Evolutionary conservation across 1,140 invertebrate species (phyloP).

Genomic region (Palaemon carinicauda): DNA sequence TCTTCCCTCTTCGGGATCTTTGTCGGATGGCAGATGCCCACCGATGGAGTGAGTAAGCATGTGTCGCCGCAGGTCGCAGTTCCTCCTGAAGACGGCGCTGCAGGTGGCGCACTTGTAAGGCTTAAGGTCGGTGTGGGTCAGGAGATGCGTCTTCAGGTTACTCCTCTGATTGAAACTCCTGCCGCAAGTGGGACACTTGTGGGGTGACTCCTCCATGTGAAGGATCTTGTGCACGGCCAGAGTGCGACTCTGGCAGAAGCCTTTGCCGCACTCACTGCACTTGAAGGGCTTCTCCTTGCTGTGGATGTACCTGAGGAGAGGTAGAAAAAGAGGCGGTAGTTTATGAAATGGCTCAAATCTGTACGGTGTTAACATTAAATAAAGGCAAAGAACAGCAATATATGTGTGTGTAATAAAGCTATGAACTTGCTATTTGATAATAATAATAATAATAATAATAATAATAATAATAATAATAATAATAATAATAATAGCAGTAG

Average conservation of each 20-base stretch:
- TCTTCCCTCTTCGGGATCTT: constrained; percentile 69
- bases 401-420: not conserved
- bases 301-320: constrained; percentile 45
- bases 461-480: too few species aligned
- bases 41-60: constrained; percentile 82
- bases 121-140: constrained; percentile 49
- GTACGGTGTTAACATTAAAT: too few species aligned
- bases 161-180: constrained; percentile 49
- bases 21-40: constrained; percentile 78
- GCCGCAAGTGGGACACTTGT: constrained; percentile 51
- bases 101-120: constrained; percentile 51
- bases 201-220: constrained; percentile 49
- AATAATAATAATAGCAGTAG: too few species aligned
- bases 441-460: not conserved
- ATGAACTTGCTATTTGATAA: not conserved
- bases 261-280: constrained; percentile 50
- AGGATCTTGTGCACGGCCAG: constrained; percentile 53
- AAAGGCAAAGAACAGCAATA: not conserved
- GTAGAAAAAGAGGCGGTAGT: not conserved
- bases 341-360: not conserved
- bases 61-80: constrained; percentile 82
- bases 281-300: constrained; percentile 54
- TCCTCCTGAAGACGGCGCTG: constrained; percentile 61
- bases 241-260: constrained; percentile 52
- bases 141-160: constrained; percentile 49